Base-by-base conservation (phyloP, 2,888 invertebrate genomes). In the Orgyia antiqua region DNA sequence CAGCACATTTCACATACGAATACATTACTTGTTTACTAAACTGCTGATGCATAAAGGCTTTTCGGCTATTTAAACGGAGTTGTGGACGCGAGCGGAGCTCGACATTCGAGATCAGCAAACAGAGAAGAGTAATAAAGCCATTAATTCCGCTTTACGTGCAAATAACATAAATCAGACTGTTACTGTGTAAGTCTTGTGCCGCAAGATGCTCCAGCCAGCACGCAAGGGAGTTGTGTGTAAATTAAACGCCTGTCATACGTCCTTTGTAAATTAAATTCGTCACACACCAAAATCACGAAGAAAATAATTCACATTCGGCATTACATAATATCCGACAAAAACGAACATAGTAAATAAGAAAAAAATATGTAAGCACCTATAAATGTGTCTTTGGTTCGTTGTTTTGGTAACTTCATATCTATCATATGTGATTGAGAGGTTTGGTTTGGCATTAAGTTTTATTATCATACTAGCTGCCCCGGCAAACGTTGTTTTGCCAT, bases 81-180 rank as follows among this genome's bases (percentile, higher is more conserved):
- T 66, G 67, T 58, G 66, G 66, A 62, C 59, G 58, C 54, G 58
- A 54, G 59, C 62, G 60, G 48, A 62, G 65, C 67, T 64, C 62
- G 58, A 62, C 60, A 59, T 64, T 56, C 58, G 68, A 72, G 75
- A 78, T 77, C 69, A 74, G 65, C 72, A 83, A 78, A 82, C 77
- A 79, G 72, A 68, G 76, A 74, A 77, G 77, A 75, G 76, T 83
- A 80, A 79, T 80, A 82, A 80, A 78, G 78, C 75, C 80, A 83
- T 84, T 84, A 84, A 84, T 84, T 84, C 77, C 75, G 77, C 77
- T 82, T 79, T 78, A 78, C 75, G 77, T 78, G 79, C 77, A 83
- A 84, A 82, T 77, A 82, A 78, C 82, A 83, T 84, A 84, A 84
- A 86, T 86, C 83, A 84, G 79, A 71, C 70, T 15, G 15, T 15